Evolutionary conservation across 2,113 vertebrate genomes (phyloP), one percentile per base, ranked within the genome.

Genomic region (Rhynchomys soricoides): DNA sequence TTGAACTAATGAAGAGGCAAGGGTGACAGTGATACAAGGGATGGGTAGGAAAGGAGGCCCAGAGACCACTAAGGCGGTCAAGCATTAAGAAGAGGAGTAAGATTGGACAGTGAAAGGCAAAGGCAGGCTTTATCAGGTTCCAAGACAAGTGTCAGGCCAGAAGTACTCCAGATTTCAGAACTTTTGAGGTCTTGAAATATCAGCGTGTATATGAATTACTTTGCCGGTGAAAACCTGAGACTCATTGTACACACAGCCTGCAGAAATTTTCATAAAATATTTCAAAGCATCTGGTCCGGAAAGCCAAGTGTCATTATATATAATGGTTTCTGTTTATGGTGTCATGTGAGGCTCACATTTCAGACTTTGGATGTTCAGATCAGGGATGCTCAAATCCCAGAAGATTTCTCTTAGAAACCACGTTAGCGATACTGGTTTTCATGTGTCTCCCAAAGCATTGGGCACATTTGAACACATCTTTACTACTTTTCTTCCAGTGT

Each of bases 401-500:
- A 0, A 64, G 29, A 86, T 62, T 66, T 95, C 29, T 77, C 66
- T 68, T 52, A 62, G 50, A 79, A 81, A 45, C 19, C 48, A 86
- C 29, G 17, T 43, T 55, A 45, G 59, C 86, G 71, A 88, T 0
- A 12, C 29, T 70, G 29, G n/a, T 91, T 75, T 82, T 64, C 29
- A 50, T 24, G 2, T 66, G 71, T 71, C n/a, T 55, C 62, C 19
- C 59, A 68, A 68, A 55, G 2, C 10, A 88, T 48, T 21, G 0
- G 12, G 11, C 11, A 22, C 26, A n/a, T 71, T 37, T 37, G 43
- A 82, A 81, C 0, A 12, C 2, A 55, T 17, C 37, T 64, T 62
- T 78, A 55, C 40, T 59, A 5, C 37, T 79, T 94, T 64, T 77
- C 93, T 89, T 81, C 75, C 62, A 64, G 2, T 48, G 66, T 88